Conservation (phyloP, 2,797 vertebrate species). For the Brachyrhaphis roseni region DNA sequence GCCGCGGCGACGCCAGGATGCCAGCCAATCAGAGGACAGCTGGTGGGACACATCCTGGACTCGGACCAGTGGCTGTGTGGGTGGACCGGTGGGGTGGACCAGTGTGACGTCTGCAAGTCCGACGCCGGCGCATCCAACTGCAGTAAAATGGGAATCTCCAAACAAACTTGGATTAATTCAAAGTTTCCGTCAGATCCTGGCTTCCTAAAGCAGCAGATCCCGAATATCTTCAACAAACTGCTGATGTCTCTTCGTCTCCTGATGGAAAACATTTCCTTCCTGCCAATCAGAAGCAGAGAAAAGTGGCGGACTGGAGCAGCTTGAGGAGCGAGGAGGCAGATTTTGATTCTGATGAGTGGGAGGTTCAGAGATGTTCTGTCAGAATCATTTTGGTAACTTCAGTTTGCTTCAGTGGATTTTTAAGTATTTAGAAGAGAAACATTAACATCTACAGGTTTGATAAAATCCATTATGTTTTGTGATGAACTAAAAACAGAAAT, state of each 20-base stretch:
- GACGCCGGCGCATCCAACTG: neutral
- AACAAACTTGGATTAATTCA: neutral
- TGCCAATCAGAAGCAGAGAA: conserved; percentile 31
- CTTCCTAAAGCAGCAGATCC: neutral
- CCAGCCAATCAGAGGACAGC: conserved; percentile 56
- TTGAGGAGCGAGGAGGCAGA: conserved; percentile 4
- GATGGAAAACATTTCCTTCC: conserved; percentile 8
- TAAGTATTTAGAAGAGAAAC: neutral
- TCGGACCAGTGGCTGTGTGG: conserved; percentile 43
- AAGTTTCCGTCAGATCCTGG: neutral
- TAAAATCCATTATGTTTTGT: neutral
- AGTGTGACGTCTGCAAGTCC: neutral
- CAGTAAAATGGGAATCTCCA: neutral
- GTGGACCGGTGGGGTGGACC: conserved; percentile 22
- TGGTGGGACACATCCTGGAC: conserved; percentile 57
- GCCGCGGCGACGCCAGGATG: conserved; percentile 4
- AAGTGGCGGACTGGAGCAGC: conserved; percentile 4
- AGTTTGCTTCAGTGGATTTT: neutral
- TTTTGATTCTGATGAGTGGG: conserved; percentile 13
- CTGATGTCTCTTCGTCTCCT: neutral
- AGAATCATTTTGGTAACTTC: neutral
- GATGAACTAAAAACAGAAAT: neutral
- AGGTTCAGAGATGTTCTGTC: neutral
- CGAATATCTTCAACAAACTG: neutral
- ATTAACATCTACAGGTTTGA: neutral